Percentiles rank a stretch among this genome's conserved stretches.
phyloP scores from a whole-genome alignment of 2,113 vertebrate species.

The Siniperca knerii region DNA sequence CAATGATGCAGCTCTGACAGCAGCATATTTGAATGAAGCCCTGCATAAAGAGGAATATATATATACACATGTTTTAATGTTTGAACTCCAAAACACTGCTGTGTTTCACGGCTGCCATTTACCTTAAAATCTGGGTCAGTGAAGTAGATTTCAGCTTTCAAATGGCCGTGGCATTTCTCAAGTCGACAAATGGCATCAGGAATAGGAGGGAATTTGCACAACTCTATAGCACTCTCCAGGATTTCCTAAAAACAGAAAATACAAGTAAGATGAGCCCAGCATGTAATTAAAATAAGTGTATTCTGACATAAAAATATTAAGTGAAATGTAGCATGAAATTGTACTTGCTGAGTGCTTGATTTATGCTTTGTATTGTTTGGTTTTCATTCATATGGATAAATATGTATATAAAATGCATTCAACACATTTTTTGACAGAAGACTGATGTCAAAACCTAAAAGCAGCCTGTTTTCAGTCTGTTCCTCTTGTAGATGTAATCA shows the following conservation, averaged over 20 bases:
- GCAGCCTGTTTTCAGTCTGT: too few species aligned
- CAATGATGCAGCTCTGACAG: constrained; percentile 90
- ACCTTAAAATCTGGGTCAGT: constrained; percentile 98
- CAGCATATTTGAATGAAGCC: constrained; percentile 93
- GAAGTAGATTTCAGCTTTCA: constrained; percentile 92
- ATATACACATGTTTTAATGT: neutral
- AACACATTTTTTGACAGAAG: too few species aligned
- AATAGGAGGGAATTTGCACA: constrained; percentile 91
- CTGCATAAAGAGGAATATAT: constrained; percentile 70
- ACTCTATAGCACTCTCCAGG: constrained; percentile 85
- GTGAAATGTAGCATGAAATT: neutral
- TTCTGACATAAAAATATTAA: too few species aligned
- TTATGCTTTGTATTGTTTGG: too few species aligned
- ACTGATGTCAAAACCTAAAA: too few species aligned
- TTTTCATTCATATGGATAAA: too few species aligned
- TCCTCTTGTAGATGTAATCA: too few species aligned
- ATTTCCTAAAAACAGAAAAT: constrained; percentile 77
- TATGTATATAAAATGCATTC: too few species aligned
- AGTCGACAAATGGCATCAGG: constrained; percentile 91
- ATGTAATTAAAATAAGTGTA: neutral
- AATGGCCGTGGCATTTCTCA: constrained; percentile 82
- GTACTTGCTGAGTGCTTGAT: too few species aligned
- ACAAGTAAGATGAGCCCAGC: neutral
- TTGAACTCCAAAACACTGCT: accelerated
- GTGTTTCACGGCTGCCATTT: constrained; percentile 2